phyloP scores from a whole-genome alignment of 92 coral and sea anemone genomes.

The Bergia puertoricense region DNA sequence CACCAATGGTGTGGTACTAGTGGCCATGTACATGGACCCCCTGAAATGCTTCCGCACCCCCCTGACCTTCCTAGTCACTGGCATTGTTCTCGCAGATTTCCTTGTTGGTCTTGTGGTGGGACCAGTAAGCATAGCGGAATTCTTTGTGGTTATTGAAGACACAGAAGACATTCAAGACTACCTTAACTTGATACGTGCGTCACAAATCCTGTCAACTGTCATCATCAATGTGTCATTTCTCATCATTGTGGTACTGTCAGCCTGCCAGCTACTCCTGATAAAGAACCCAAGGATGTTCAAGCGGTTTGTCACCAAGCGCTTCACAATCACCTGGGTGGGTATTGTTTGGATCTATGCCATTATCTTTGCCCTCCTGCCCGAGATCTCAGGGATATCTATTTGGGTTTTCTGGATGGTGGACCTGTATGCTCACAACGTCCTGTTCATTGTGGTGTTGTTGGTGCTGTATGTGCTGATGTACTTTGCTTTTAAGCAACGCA shows the following conservation, averaged over 20 bases:
- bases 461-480: constrained; percentile 62
- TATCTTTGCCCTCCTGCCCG: constrained; percentile 69
- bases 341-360: constrained; percentile 63
- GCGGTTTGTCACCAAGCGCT: constrained; percentile 40
- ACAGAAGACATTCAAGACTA: background rate
- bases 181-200: constrained; percentile 33
- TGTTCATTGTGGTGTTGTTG: constrained; percentile 56
- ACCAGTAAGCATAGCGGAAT: constrained; percentile 57
- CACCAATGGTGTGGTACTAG: constrained; percentile 70
- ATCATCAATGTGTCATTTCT: constrained; percentile 74
- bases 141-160: constrained; percentile 7
- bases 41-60: constrained; percentile 82
- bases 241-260: constrained; percentile 64
- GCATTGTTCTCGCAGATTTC: constrained; percentile 71
- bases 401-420: constrained; percentile 45
- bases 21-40: constrained; percentile 76
- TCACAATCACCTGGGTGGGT: constrained; percentile 44
- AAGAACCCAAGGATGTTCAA: constrained; percentile 56
- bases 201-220: constrained; percentile 52
- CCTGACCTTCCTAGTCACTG: constrained; percentile 74
- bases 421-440: constrained; percentile 57
- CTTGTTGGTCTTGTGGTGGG: constrained; percentile 78
- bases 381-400: constrained; percentile 47
- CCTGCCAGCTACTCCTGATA: constrained; percentile 67
- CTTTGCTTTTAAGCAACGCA: constrained; percentile 49